Conservation (phyloP, 2,113 vertebrate genomes). For the Syngnathus scovelli region DNA sequence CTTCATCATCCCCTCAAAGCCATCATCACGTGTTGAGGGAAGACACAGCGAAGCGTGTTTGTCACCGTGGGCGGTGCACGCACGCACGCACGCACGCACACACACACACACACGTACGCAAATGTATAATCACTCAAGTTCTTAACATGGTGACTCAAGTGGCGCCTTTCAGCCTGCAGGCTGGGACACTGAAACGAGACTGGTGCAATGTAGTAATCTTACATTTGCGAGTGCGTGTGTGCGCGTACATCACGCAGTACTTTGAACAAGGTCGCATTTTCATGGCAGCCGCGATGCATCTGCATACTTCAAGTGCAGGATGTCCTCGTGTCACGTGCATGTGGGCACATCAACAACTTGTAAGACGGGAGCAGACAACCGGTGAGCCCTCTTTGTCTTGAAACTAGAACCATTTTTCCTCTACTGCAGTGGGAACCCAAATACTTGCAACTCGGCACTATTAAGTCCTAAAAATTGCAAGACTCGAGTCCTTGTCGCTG, state of each 20-base stretch:
- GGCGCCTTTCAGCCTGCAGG: conserved; percentile 32
- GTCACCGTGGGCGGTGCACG: conserved; percentile 34
- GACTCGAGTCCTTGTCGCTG: no score
- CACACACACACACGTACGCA: background rate
- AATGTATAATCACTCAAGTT: conserved; percentile 3
- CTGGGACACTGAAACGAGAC: conserved; percentile 41
- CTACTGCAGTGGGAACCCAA: no score
- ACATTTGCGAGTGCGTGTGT: conserved; percentile 4
- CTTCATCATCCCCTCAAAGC: conserved; percentile 4
- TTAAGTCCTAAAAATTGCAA: no score
- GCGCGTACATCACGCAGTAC: conserved; percentile 7
- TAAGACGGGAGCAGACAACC: background rate
- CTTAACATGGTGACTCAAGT: conserved; percentile 6
- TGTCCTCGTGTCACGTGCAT: conserved; percentile 1
- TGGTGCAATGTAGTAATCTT: conserved; percentile 19
- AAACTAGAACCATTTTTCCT: no score
- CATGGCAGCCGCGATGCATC: background rate
- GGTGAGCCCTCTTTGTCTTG: background rate
- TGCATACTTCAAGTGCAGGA: background rate
- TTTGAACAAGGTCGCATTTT: background rate
- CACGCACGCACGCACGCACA: conserved; percentile 1
- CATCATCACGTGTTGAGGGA: conserved; percentile 30
- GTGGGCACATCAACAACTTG: no score
- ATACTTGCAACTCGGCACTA: no score
- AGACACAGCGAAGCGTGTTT: conserved; percentile 45